Evolutionary conservation across 1,140 invertebrate genomes (phyloP), one percentile per base, ranked within the genome.

Genomic region (Dolichoris vasculosae): DNA sequence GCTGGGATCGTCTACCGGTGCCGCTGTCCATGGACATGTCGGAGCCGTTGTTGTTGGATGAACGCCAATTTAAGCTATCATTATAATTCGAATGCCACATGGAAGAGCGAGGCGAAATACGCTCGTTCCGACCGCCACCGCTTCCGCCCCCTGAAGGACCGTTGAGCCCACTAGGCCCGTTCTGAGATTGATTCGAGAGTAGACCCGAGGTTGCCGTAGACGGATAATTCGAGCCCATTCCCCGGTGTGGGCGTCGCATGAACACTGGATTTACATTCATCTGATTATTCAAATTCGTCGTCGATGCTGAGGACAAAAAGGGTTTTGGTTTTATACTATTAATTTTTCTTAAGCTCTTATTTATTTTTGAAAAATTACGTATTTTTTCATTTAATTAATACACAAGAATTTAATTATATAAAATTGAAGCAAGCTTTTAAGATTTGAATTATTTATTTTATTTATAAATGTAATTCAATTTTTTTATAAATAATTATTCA

Each of bases 21-120:
- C 51, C 38, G 4, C 30, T 26, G 0, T 79, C 83, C 67, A 80
- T 80, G 38, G 83, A n/a, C 67, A 80, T 73, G 35, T 71, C 76
- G 2, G 51, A 32, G n/a, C 48, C 55, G n/a, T 43, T 46, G 30
- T 38, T 51, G n/a, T n/a, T 64, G 2, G 80, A 15, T 6, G 85
- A 71, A 20, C 81, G 85, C 85, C 85, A 86, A 20, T 30, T 83
- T 8, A 38, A 26, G 35, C 26, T 64, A 1, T 77, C 59, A 15
- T 69, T 77, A 55, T 86, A 86, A n/a, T 73, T 86, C 20, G 85
- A 83, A 30, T 86, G 85, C 85, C 85, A 86, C 85, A 86, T 86
- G 1, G 85, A 86, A 0, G 81, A 79, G 2, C 85, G 81, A 2
- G 85, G 67, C 11, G 85, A 83, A 8, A 86, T 80, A 6, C 85